Conservation (phyloP, 2,113 vertebrate species). For the Collichthys lucidus region DNA sequence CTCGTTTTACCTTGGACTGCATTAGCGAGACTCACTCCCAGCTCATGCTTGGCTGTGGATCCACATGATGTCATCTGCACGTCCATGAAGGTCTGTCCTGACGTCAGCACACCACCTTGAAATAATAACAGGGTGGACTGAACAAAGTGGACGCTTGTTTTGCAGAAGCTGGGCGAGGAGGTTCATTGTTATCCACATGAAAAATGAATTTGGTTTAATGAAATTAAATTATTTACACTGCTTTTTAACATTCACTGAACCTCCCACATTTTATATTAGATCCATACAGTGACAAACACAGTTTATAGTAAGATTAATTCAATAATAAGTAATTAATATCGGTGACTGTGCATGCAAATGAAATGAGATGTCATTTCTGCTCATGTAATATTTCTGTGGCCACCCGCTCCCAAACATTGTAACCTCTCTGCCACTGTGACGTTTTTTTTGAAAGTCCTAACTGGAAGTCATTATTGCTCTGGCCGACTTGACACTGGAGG, state of each 20-base stretch:
- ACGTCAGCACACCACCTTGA: no score
- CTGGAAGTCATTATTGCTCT: slow-evolving; percentile 34
- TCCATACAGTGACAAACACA: neutral
- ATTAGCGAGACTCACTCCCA: no score
- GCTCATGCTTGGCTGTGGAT: no score
- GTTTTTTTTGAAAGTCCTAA: slow-evolving; percentile 56
- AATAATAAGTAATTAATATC: no score
- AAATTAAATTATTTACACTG: no score
- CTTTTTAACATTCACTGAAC: neutral
- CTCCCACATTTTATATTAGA: neutral
- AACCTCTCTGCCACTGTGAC: neutral
- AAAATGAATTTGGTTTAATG: neutral
- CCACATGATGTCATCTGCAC: no score
- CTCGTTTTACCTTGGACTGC: no score
- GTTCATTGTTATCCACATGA: no score
- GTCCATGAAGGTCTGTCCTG: no score
- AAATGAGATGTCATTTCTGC: neutral
- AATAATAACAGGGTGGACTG: no score
- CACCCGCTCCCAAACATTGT: neutral
- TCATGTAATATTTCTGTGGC: neutral
- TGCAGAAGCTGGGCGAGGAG: no score
- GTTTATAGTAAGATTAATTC: neutral
- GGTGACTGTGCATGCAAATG: neutral
- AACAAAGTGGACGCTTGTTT: no score
- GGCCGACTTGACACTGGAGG: neutral